Evolutionary conservation across 2,888 invertebrate genomes (phyloP), one percentile per base, ranked within the genome.

Genomic region (Sphaerophoria rueppellii): DNA sequence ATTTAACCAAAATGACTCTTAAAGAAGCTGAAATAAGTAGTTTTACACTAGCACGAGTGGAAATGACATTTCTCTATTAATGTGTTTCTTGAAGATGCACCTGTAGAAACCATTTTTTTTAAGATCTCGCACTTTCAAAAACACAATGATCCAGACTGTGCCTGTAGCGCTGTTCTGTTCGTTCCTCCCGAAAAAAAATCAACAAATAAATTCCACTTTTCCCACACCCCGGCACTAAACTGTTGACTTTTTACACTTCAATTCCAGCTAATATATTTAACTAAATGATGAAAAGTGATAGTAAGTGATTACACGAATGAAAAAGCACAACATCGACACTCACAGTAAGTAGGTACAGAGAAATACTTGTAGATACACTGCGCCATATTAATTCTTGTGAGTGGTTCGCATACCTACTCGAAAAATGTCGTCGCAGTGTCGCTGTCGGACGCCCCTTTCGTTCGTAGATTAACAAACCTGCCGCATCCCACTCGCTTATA

Each of bases 241-340:
- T 24, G 11, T 6, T 40, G 1, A n/a, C 37, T 52, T 54, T 24
- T 67, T 40, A 67, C 67, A n/a, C 67, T 54, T 16, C 12, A 40
- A 6, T 6, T 4, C 52, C 12, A 16, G 9, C 40, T 54, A 43
- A 40, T 63, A 6, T n/a, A 6, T 24, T 24, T 14, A 67, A 67
- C 7, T 67, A 32, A 32, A 43, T 67, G 61, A 24, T 61, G 69
- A 52, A 80, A 75, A 83, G 75, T 83, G 83, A 80, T 72, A 76
- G 80, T 83, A 75, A 83, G 70, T 75, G 80, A 83, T 80, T 83
- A 80, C 50, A 54, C 80, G 54, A 71, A 60, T 32, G 58, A 65
- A 54, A 9, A 67, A 12, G 3, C 34, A 24, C 32, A 40, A 46
- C 34, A 57, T 43, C 60, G 54, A 32, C 12, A 32, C 12, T 4